Base-by-base conservation (phyloP, 2,797 vertebrate genomes). In the Aldrovandia affinis region DNA sequence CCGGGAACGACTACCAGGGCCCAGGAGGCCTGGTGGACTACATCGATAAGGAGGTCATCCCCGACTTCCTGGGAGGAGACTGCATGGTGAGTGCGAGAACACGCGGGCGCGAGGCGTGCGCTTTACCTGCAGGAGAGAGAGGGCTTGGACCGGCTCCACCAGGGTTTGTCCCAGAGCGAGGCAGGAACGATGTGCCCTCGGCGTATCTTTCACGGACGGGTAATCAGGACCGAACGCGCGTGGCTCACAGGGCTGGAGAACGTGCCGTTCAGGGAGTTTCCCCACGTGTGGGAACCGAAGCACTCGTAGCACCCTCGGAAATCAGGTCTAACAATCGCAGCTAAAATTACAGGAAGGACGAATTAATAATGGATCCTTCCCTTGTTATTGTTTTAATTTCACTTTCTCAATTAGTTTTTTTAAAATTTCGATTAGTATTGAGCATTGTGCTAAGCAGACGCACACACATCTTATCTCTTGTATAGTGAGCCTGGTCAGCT, bases 1-100 rank as follows among this genome's bases (percentile, higher is more conserved):
- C 98, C 20, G 98, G 98, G 70, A 99, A 99, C 57, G 98, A 99
- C 90, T 99, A 99, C 92, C 98, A 99, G 91, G 97, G 98, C 33
- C 97, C 97, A 2, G 98, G 98, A 0, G 98, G 98, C 28, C 94
- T 99, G 85, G 92, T 99, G 88, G 98, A 99, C 91, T 99, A 99
- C 92, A 99, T 99, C 0, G 98, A 99, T 91, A 97, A 96, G 89
- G 98, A 99, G 92, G 95, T 99, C 86, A 99, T 99, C 88, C 98
- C 98, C 0, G 98, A 99, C 89, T 99, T 99, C 90, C 95, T 99
- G 18, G 97, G 97, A 61, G 98, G 98, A 87, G 98, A 99, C 89
- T 99, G 98, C 88, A 96, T 99, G 98, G 98, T 99, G 90, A 78
- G 95, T 70, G 78, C n/a, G 36, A 63, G 70, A 33, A 12, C 50